Base-by-base conservation (phyloP, 2,797 vertebrate species). In the Spinibarbus caldwelli region DNA sequence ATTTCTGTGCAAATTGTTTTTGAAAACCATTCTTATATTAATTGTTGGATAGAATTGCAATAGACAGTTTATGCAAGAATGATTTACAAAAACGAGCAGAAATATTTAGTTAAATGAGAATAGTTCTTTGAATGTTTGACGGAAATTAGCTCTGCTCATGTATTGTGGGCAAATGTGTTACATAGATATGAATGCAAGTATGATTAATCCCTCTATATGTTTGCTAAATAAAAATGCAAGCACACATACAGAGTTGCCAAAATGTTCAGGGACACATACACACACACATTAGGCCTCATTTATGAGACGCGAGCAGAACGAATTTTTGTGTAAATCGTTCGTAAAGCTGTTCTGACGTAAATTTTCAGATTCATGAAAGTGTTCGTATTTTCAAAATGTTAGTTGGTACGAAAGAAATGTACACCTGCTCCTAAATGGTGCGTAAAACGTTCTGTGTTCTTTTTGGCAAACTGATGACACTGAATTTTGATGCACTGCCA, bases 251-350 rank as follows among this genome's bases (percentile, higher is more conserved):
- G 36, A 29, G n/a, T 21, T 45, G 57, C 31, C 23, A 64, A 23
- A 64, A 23, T 11, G 6, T 64, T 78, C 38, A 31, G 26, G 57
- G 41, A 75, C 41, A 82, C 21, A 78, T 62, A 78, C 21, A 82
- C 15, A 78, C 31, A 80, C 67, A 68, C 59, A 76, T 11, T 11
- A 2, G 41, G 10, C 41, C 41, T 43, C 41, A 43, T 10, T 43
- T 10, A 11, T 43, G 41, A 43, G 11, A 43, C 41, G 3, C 6
- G 1, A 38, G 36, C 7, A 36, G 36, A 36, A 36, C 36, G 6
- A 36, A 36, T 38, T 38, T 8, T 0, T 43, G 41, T 41, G 10
- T 43, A 43, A 43, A 43, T 43, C 41, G 0, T 43, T 43, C 41
- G 10, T 43, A 43, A 43, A 43, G 41, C 41, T 43, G 38, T 41